Base-by-base conservation (phyloP, 2,888 invertebrate species). In the Papilio protenor region DNA sequence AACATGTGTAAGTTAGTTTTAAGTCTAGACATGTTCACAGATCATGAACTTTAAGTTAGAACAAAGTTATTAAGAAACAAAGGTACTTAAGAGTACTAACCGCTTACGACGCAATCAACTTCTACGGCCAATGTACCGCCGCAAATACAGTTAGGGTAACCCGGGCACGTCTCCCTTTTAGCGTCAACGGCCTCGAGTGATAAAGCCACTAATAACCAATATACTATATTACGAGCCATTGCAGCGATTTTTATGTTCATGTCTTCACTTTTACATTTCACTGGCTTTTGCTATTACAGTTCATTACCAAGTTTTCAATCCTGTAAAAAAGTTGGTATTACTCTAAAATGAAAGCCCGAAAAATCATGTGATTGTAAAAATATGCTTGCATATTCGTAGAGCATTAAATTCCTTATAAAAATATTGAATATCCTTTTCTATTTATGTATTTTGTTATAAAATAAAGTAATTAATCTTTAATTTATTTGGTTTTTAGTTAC, bases 81-180 rank as follows among this genome's bases (percentile, higher is more conserved):
- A 73, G 75, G 78, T 77, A 57, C 79, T 76, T 80, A 85, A 90
- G 87, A 87, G 89, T 87, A 91, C 94, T 93, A 87, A 94, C 94
- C 94, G 84, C 93, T 92, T 86, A 94, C 91, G 87, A 92, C 91
- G 87, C 94, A 94, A 91, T 93, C 90, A 87, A 94, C 90, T 90
- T 94, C 94, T 80, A 93, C 85, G 75, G 92, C 89, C 84, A 94
- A 87, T 85, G 92, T 91, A 86, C 93, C 93, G 82, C 92, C 91
- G 83, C 94, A 94, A 91, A 92, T 88, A 89, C 94, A 94, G 92
- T 94, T 93, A 89, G 93, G 91, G 88, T 93, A 90, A 88, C 87
- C 90, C 81, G 93, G 94, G 85, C 94, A 94, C 87, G 88, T 87
- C 85, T 89, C 87, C 81, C 81, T 87, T 81, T 87, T 86, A 81